Conservation (phyloP, 2,113 vertebrate genomes). For the Ptyas mucosa region DNA sequence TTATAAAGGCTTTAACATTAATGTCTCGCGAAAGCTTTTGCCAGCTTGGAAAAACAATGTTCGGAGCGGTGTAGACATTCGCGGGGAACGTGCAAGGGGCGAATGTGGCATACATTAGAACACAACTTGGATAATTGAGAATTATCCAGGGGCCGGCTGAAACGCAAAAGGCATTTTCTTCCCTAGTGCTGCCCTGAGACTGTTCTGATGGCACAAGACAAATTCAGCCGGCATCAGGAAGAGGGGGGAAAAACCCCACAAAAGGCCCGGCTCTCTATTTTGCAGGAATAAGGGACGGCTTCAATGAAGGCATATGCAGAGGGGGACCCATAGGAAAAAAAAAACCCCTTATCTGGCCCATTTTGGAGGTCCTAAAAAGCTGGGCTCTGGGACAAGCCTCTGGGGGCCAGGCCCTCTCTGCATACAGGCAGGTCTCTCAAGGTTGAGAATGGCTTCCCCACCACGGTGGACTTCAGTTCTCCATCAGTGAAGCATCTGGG, state of each 20-base stretch:
- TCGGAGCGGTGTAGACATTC: neutral
- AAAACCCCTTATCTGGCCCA: neutral
- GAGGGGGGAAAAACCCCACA: neutral
- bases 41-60: neutral
- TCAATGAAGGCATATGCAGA: neutral
- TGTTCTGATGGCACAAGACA: neutral
- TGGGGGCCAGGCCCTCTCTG: neutral
- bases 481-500: neutral
- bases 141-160: neutral
- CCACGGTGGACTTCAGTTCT: neutral
- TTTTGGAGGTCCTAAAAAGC: neutral
- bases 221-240: neutral
- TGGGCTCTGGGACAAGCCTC: neutral
- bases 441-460: neutral
- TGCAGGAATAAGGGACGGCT: neutral
- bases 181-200: neutral
- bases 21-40: neutral
- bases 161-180: neutral
- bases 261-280: neutral
- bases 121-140: neutral
- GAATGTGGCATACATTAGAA: neutral
- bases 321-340: neutral
- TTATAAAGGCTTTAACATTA: constrained; percentile 7
- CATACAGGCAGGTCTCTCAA: neutral
- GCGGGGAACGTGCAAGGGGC: neutral